Conservation (phyloP, 2,113 vertebrate species). For the Sinocyclocheilus maitianheensis region DNA sequence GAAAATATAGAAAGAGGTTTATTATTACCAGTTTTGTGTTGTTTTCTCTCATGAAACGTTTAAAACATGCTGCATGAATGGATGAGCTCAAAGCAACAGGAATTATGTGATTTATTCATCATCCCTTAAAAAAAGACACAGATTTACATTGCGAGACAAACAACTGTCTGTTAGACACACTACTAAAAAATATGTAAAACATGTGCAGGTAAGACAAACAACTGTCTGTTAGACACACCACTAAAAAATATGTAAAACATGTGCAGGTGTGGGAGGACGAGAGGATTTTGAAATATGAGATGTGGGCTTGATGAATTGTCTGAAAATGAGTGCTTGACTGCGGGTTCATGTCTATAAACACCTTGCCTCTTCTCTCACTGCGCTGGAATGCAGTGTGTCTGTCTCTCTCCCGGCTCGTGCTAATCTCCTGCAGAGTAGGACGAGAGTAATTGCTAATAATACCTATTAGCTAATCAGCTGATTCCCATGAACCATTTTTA, state of each 20-base stretch:
- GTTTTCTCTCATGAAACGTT: not conserved
- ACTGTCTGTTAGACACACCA: slow-evolving; percentile 53
- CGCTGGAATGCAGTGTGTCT: slow-evolving; percentile 59
- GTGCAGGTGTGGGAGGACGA: slow-evolving; percentile 64
- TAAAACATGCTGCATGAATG: not conserved
- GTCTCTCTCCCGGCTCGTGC: slow-evolving; percentile 11
- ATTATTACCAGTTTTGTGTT: not conserved
- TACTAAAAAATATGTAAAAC: slow-evolving; percentile 62
- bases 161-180: slow-evolving; percentile 58
- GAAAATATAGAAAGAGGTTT: not conserved
- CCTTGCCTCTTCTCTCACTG: slow-evolving; percentile 41
- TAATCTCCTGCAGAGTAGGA: slow-evolving; percentile 47
- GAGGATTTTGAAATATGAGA: slow-evolving; percentile 72
- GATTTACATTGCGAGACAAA: slow-evolving; percentile 64
- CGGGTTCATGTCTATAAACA: slow-evolving; percentile 41
- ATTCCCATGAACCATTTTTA: slow-evolving; percentile 52
- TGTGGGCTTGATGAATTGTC: slow-evolving; percentile 65
- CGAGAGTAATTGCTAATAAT: slow-evolving; percentile 50
- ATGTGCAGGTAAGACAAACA: slow-evolving; percentile 61
- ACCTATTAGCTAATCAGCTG: slow-evolving; percentile 54
- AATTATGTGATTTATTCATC: slow-evolving; percentile 1
- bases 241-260: slow-evolving; percentile 63
- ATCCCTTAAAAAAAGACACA: slow-evolving; percentile 57
- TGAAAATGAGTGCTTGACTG: slow-evolving; percentile 61
- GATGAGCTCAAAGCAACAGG: not conserved